Evolutionary conservation across 2,888 invertebrate species (phyloP).

Genomic region (Gasteruption jaculator): DNA sequence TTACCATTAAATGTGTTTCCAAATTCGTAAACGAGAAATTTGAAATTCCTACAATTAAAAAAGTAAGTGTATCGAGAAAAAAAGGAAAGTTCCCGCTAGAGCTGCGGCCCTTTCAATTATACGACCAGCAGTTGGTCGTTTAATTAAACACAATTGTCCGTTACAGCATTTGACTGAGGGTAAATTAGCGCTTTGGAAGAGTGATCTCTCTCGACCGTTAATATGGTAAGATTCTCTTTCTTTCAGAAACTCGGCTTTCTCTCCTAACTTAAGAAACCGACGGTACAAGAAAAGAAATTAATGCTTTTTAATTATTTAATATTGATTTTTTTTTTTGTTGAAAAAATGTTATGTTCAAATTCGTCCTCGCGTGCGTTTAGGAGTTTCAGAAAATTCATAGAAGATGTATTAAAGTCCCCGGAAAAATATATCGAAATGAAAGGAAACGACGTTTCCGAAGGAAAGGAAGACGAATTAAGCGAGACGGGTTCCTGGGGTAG

Average conservation of each 20-base stretch:
- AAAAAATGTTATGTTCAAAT: no score
- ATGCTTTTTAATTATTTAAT: constrained; percentile 6
- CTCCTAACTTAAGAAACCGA: no score
- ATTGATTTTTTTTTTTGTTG: constrained; percentile 13
- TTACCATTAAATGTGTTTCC: no score
- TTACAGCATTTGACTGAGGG: constrained; percentile 49
- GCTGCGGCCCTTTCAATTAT: no score
- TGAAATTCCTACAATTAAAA: no score
- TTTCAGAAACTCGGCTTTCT: no score
- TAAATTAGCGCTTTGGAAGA: constrained; percentile 48
- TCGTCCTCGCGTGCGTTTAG: no score
- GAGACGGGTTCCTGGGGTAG: constrained; percentile 46
- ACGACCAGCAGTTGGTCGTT: no score
- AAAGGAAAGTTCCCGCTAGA: no score
- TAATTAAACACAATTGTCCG: constrained; percentile 39
- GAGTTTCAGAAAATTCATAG: constrained; percentile 42
- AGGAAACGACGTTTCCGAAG: constrained; percentile 10
- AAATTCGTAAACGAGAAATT: no score
- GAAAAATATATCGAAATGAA: constrained; percentile 34
- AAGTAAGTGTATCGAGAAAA: no score
- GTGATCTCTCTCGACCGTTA: constrained; percentile 40
- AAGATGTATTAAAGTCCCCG: constrained; percentile 37
- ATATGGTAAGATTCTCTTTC: constrained; percentile 39
- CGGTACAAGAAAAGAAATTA: no score
- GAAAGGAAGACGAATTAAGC: constrained; percentile 30